Evolutionary conservation across 2,797 vertebrate genomes (phyloP), one percentile per base, ranked within the genome.

Genomic region (Sebastes cheni): DNA sequence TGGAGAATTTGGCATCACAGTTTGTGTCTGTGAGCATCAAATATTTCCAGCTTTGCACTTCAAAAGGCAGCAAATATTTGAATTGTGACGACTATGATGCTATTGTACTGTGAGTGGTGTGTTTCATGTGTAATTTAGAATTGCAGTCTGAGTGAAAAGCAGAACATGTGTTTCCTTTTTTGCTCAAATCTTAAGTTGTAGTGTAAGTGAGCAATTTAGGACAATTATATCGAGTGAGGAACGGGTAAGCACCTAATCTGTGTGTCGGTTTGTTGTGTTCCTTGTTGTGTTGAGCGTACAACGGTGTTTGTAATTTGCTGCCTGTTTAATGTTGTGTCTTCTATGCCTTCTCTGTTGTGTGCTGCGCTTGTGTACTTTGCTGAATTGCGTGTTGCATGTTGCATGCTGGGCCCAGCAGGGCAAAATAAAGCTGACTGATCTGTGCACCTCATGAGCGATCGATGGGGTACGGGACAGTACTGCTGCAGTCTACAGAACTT

Each of bases 401-500:
- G 56, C 25, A 34, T 66, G 39, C 34, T 76, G 52, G 25, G 69
- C 29, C 50, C 16, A 20, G 54, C 16, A 20, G 54, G 64, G 39
- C 14, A 64, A 65, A 74, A 80, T 73, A 75, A 75, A 81, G 71
- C 84, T 80, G 87, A 84, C 75, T 73, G 65, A 90, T 80, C 76
- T 67, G 6, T 78, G 79, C 80, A 74, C 67, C 59, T 90, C 67
- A 52, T 16, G 61, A 76, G 52, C 58, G n/a, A 90, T 91, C 87
- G 39, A 83, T 88, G 81, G 64, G 74, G 50, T 82, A 25, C 20
- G 18, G 89, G 84, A 88, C 77, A 83, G 85, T 30, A 70, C 64
- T 80, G 73, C 86, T 84, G 84, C 84, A 75, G 85, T 84, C 55
- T 56, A 84, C 74, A 83, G 36, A 90, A 88, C 84, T 82, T 86